Base-by-base conservation (phyloP, 2,797 vertebrate genomes). In the Sebastes steindachneri region DNA sequence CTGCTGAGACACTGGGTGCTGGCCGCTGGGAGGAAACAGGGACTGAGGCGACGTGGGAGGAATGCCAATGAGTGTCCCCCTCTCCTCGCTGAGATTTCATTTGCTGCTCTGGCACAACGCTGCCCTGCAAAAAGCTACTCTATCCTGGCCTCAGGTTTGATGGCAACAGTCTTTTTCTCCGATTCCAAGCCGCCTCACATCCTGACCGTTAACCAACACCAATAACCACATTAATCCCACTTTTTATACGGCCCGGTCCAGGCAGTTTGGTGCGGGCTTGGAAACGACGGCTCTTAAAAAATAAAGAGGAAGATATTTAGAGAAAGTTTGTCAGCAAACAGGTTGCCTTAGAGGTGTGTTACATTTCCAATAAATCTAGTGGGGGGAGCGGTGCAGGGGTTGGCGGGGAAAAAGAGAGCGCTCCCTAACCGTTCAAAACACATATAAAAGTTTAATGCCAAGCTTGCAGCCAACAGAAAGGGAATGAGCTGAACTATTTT, bases 401-500 rank as follows among this genome's bases (percentile, higher is more conserved):
- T 79, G 81, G 80, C 74, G 85, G 64, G 68, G 15, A 68, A 73
- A 84, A 74, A 80, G 65, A 82, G 68, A 77, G 68, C 79, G 59
- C 77, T 78, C 69, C 67, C 62, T 68, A 85, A 89, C 82, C 85
- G 89, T 88, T 94, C 79, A 93, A 95, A 96, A 94, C 87, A 86
- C 73, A 85, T 69, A 94, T 95, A 86, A 95, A 96, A 92, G 76
- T 94, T 95, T 94, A 91, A 95, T 94, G 82, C 64, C 68, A 71
- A 80, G 87, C 91, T 93, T 84, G 82, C 87, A 86, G 82, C 83
- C 77, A 41, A 77, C 85, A 91, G 84, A 78, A 60, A 90, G 70
- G 68, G 82, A 90, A 92, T 74, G 87, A 94, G 88, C 70, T 79
- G 78, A 92, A 92, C 87, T 93, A 93, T 94, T 94, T 94, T 93